Evolutionary conservation across 2,797 vertebrate species (phyloP).

Genomic region (Capromys pilorides): DNA sequence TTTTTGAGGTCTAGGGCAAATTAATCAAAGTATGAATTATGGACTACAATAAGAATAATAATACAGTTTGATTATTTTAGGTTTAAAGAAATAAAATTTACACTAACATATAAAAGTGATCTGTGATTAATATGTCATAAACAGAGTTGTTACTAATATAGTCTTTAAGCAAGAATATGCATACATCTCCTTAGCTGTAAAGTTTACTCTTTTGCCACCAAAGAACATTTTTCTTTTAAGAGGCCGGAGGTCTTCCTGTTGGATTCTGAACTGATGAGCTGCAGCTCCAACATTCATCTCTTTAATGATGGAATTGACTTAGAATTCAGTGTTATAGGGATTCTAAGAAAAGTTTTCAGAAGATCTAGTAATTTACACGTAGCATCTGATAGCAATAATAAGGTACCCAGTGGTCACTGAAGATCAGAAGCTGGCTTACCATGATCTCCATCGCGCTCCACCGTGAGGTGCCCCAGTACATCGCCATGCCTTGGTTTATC

Average conservation of each 20-base stretch:
- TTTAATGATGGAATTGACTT: neutral
- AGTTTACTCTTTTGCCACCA: neutral
- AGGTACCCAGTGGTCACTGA: neutral
- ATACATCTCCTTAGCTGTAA: neutral
- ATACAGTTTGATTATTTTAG: neutral
- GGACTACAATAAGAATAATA: neutral
- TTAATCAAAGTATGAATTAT: neutral
- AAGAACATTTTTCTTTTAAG: neutral
- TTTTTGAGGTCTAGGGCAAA: neutral
- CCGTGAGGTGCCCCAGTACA: conserved; percentile 99
- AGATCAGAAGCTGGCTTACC: conserved; percentile 83
- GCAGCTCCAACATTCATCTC: neutral
- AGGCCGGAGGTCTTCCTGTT: neutral
- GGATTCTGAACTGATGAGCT: neutral
- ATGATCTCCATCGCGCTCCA: conserved; percentile 99
- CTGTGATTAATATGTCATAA: neutral
- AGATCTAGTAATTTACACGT: neutral
- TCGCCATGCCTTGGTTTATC: conserved; percentile 99
- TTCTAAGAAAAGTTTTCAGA: neutral
- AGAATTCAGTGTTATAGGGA: neutral
- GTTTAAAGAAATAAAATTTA: conserved; percentile 47
- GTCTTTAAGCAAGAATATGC: neutral
- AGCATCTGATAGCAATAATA: neutral
- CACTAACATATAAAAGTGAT: neutral
- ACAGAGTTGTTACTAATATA: neutral